Base-by-base conservation (phyloP, 2,113 vertebrate genomes). In the Seriola dumerili region DNA sequence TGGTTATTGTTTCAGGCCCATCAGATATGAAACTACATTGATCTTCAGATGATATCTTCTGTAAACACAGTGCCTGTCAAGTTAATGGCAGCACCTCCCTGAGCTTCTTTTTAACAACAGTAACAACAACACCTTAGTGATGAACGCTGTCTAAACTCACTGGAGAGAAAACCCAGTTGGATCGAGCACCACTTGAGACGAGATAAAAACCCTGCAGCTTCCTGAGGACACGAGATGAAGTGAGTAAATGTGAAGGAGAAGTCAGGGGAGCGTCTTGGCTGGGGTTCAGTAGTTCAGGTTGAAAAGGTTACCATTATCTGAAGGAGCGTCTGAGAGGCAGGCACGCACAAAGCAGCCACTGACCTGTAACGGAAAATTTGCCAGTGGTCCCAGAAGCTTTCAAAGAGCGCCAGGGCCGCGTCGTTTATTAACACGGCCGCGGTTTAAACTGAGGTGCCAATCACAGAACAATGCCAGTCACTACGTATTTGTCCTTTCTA, bases 401-500 rank as follows among this genome's bases (percentile, higher is more conserved):
- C 76, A 85, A 50, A 77, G 65, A 67, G 69, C 66, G 50, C 75
- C 57, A 12, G 50, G 80, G 38, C 44, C 0, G 12, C 19, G 57
- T 14, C 13, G 63, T 73, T 85, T 77, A 67, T 88, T 78, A 88
- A 74, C 64, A 36, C 36, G 40, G 58, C 80, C 82, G 68, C 7
- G 69, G 58, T 87, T 86, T 71, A 62, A 91, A 88, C 84, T 50
- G 80, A 81, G 72, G 89, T 91, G 92, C 88, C 93, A 92, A 91
- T 94, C 91, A 91, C 83, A 88, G 83, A 93, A 95, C 93, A 95
- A 95, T 94, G 82, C 84, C 90, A 92, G 94, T 94, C 93, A 94
- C 87, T 90, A 67, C 64, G 74, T 48, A 90, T 95, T 93, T 94
- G 86, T 69, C 81, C 84, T 90, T 85, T 89, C 86, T 34, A 36